phyloP scores from a whole-genome alignment of 2,888 invertebrate species.

The Phyllotreta cruciferae region DNA sequence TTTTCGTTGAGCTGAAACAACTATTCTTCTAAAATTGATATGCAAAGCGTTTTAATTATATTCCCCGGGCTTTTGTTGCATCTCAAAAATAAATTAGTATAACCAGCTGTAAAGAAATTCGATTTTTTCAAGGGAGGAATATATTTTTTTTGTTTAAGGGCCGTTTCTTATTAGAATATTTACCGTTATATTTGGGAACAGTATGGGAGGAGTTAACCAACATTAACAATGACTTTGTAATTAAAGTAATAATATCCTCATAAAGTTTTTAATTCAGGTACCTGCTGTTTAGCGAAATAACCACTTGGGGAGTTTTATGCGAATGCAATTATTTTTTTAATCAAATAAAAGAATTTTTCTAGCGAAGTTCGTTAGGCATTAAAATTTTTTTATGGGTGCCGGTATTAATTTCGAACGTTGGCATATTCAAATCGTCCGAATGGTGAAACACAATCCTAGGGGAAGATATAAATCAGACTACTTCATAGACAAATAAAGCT shows the following conservation, averaged over 20 bases:
- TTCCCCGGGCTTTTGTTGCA: conserved; percentile 35
- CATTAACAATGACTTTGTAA: too few species aligned
- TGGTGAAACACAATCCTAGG: conserved; percentile 35
- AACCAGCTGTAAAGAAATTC: conserved; percentile 28
- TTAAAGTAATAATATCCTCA: too few species aligned
- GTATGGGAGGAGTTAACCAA: not conserved
- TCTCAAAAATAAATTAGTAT: conserved; percentile 39
- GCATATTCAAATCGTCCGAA: conserved; percentile 29
- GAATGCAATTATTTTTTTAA: too few species aligned
- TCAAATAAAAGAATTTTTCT: too few species aligned
- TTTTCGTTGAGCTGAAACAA: conserved; percentile 43
- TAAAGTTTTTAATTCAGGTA: too few species aligned
- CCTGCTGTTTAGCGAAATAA: too few species aligned
- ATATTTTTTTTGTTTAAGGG: not conserved
- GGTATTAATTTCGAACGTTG: conserved; percentile 25
- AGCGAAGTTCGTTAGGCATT: conserved; percentile 16
- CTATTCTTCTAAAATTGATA: conserved; percentile 35
- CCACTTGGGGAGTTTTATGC: too few species aligned
- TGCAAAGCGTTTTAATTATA: conserved; percentile 40
- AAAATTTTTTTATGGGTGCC: conserved; percentile 9
- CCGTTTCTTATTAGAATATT: conserved; percentile 9
- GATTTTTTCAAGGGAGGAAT: too few species aligned
- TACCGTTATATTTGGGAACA: conserved; percentile 2
- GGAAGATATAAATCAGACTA: conserved; percentile 39
- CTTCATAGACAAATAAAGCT: conserved; percentile 37